Percentiles rank a stretch among this genome's conserved stretches.
Evolutionary conservation across 1,140 invertebrate species (phyloP).

Genomic region (Drosophila mojavensis): DNA sequence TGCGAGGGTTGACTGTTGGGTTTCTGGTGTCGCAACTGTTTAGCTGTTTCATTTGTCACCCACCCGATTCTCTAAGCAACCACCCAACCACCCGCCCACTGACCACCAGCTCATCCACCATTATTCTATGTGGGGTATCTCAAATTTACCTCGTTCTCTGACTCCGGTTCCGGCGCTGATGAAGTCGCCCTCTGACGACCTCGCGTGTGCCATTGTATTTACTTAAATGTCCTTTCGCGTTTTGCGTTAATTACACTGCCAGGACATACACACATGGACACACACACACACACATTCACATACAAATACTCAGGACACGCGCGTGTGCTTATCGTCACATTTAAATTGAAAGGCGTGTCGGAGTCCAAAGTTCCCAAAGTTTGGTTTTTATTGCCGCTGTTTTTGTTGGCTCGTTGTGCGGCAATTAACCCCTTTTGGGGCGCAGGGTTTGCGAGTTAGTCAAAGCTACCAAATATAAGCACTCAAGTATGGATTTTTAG

Average conservation of each 20-base stretch:
- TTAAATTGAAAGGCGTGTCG: slow-evolving; percentile 70
- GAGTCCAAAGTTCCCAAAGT: slow-evolving; percentile 37
- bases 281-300: background rate
- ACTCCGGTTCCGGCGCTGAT: background rate
- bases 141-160: slow-evolving; percentile 37
- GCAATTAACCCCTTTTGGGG: slow-evolving; percentile 62
- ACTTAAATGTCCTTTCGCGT: slow-evolving; percentile 65
- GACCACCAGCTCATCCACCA: slow-evolving; percentile 8
- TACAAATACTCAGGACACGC: background rate
- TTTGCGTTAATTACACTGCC: slow-evolving; percentile 63
- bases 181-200: slow-evolving; percentile 37
- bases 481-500: background rate
- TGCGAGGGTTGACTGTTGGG: slow-evolving; percentile 52
- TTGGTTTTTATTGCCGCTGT: slow-evolving; percentile 43
- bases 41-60: slow-evolving; percentile 55
- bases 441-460: slow-evolving; percentile 24
- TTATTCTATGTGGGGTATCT: slow-evolving; percentile 8
- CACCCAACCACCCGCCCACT: slow-evolving; percentile 27
- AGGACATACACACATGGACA: slow-evolving; percentile 27
- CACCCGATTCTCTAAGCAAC: background rate
- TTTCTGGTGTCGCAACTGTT: slow-evolving; percentile 53
- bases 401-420: slow-evolving; percentile 45
- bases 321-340: slow-evolving; percentile 51
- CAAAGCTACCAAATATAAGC: background rate
- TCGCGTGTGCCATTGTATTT: slow-evolving; percentile 55